Conservation (phyloP, 2,888 invertebrate genomes). For the Shargacucullia verbasci region DNA sequence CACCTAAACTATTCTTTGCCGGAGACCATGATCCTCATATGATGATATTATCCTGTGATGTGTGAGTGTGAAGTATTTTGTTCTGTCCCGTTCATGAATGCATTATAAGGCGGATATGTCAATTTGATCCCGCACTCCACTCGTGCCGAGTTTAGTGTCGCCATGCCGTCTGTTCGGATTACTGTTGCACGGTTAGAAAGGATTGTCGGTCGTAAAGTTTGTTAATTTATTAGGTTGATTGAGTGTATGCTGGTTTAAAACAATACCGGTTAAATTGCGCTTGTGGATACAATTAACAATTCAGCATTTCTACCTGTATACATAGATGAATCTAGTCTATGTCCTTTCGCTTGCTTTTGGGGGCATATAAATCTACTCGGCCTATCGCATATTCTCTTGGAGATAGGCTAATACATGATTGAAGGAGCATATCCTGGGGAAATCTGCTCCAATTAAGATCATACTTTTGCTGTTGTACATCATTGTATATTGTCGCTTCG, state of each 20-base stretch:
- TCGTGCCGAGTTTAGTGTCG: slow-evolving; percentile 52
- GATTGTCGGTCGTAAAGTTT: slow-evolving; percentile 18
- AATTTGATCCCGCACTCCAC: slow-evolving; percentile 75
- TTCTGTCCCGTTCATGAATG: slow-evolving; percentile 65
- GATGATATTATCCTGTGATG: background rate
- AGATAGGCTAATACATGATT: too few species aligned
- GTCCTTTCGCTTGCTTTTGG: too few species aligned
- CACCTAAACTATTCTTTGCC: slow-evolving; percentile 12
- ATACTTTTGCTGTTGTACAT: too few species aligned
- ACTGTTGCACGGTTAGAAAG: slow-evolving; percentile 24
- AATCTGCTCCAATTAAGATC: too few species aligned
- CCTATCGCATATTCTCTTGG: too few species aligned
- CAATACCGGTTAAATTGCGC: background rate
- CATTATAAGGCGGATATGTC: slow-evolving; percentile 78
- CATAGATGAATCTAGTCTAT: too few species aligned
- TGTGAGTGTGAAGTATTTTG: slow-evolving; percentile 37
- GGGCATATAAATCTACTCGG: too few species aligned
- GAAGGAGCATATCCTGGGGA: too few species aligned
- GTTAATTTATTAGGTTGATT: slow-evolving; percentile 18
- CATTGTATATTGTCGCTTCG: too few species aligned
- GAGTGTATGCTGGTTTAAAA: slow-evolving; percentile 1
- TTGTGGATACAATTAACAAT: too few species aligned
- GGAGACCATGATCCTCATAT: background rate
- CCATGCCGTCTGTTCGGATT: slow-evolving; percentile 57
- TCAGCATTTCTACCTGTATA: too few species aligned